Evolutionary conservation across 2,797 vertebrate species (phyloP).

Genomic region (Cuculus canorus): DNA sequence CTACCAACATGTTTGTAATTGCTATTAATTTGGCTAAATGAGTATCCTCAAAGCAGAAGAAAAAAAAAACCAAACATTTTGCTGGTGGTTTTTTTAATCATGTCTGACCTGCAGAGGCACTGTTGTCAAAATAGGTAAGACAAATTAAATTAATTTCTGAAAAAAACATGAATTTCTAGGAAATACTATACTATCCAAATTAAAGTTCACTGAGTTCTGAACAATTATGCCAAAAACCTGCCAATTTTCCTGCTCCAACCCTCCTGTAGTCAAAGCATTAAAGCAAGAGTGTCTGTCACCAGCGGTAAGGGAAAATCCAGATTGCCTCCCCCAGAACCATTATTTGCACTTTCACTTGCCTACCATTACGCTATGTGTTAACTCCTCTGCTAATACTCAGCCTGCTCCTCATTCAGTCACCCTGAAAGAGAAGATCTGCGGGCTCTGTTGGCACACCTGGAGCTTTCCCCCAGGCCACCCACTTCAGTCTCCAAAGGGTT

Average conservation of each 20-base stretch:
- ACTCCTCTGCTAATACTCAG: background rate
- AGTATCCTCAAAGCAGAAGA: background rate
- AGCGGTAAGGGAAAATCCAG: background rate
- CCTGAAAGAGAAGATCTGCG: background rate
- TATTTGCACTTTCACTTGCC: background rate
- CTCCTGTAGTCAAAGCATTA: background rate
- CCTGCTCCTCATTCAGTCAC: background rate
- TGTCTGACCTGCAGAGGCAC: background rate
- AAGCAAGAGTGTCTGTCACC: background rate
- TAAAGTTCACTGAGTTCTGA: background rate
- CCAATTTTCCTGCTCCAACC: background rate
- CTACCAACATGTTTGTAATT: background rate
- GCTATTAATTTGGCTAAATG: background rate
- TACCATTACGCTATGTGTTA: rapidly evolving
- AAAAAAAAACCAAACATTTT: background rate
- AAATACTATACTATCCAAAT: background rate
- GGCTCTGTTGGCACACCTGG: background rate
- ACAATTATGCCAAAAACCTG: background rate
- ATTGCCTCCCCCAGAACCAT: background rate
- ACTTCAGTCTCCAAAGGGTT: background rate
- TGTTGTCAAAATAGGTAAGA: background rate
- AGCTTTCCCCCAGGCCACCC: background rate
- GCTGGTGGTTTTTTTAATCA: background rate
- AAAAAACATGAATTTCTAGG: background rate
- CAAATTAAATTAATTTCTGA: background rate